These are phyloP conservation scores for Hippocampus zosterae DNA, from an alignment of 2,113 vertebrate genomes.

Conservation along the genomic window DNA sequence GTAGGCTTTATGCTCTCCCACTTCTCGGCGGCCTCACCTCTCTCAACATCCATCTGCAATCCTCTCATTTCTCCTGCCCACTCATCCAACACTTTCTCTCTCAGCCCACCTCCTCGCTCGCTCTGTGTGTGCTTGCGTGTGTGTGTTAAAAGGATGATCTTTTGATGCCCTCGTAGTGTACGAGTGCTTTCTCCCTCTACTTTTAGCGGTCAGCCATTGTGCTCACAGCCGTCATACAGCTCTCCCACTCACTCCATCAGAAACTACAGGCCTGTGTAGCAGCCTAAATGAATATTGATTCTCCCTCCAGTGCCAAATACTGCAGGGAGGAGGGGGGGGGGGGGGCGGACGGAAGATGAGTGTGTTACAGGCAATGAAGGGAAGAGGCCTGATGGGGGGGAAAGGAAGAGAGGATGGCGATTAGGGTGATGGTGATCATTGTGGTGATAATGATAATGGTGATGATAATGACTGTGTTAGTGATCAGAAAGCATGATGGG, in stretches of 20 bases:
- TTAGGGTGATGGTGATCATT: slow-evolving; percentile 63
- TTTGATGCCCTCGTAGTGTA: slow-evolving; percentile 58
- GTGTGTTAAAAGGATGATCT: slow-evolving; percentile 61
- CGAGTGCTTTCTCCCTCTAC: slow-evolving; percentile 55
- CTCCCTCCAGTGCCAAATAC: slow-evolving; percentile 65
- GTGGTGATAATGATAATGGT: slow-evolving; percentile 63
- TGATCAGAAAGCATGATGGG: slow-evolving; percentile 62
- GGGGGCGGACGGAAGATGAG: slow-evolving; percentile 16
- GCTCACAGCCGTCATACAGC: slow-evolving; percentile 57
- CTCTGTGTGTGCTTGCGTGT: slow-evolving; percentile 12
- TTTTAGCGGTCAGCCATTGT: slow-evolving; percentile 53
- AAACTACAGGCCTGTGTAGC: slow-evolving; percentile 53
- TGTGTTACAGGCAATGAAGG: slow-evolving; percentile 47
- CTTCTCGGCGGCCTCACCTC: slow-evolving; percentile 58
- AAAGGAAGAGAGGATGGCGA: slow-evolving; percentile 47
- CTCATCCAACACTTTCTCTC: slow-evolving; percentile 48
- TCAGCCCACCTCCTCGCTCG: slow-evolving; percentile 42
- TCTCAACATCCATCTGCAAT: slow-evolving; percentile 59
- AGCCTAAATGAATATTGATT: slow-evolving; percentile 73
- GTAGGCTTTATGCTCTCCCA: slow-evolving; percentile 61
- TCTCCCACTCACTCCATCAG: slow-evolving; percentile 70
- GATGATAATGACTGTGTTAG: slow-evolving; percentile 63
- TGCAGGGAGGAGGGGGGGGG: slow-evolving; percentile 13
- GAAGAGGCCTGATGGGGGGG: slow-evolving; percentile 56
- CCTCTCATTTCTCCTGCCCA: slow-evolving; percentile 53